These are phyloP conservation scores for Drosophila nigromelanica DNA, from an alignment of 1,140 invertebrate species.

Conservation along the genomic window DNA sequence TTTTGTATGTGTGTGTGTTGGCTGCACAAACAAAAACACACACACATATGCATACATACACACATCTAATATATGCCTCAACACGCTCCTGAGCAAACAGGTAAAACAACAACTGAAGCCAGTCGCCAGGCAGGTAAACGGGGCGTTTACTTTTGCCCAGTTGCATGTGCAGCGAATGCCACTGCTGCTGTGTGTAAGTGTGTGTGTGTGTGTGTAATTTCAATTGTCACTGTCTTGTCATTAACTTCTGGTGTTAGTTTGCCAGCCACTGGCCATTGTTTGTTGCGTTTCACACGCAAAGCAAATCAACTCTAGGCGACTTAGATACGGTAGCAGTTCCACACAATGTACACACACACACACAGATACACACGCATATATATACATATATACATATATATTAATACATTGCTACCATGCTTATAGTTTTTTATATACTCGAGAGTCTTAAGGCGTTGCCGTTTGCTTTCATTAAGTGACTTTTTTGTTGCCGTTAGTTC, in stretches of 20 bases:
- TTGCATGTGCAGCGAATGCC: constrained; percentile 46
- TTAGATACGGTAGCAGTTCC: constrained; percentile 23
- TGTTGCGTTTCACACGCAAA: constrained; percentile 78
- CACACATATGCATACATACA: background rate
- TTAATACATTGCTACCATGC: too few relatives aligned
- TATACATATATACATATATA: background rate
- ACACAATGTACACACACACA: background rate
- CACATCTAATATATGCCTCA: constrained; percentile 73
- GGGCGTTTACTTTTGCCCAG: constrained; percentile 69
- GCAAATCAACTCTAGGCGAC: constrained; percentile 34
- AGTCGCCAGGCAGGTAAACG: constrained; percentile 49
- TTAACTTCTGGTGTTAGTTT: constrained; percentile 80
- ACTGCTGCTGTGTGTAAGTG: constrained; percentile 5
- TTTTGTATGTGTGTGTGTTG: constrained; percentile 11
- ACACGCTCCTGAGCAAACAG: constrained; percentile 75
- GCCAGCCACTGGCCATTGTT: constrained; percentile 60
- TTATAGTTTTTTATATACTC: background rate
- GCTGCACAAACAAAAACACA: constrained; percentile 46
- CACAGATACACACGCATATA: constrained; percentile 1
- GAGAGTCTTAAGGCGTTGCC: constrained; percentile 6
- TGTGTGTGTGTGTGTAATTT: constrained; percentile 65
- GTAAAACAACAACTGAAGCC: constrained; percentile 46
- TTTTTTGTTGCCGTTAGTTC: constrained; percentile 9
- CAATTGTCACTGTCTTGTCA: constrained; percentile 82
- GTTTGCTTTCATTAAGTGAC: constrained; percentile 11